A percentile compares a stretch with the other conserved stretches of the same genome.
Conservation (phyloP, 2,113 vertebrate genomes). For the Mesoclemmys tuberculata region DNA sequence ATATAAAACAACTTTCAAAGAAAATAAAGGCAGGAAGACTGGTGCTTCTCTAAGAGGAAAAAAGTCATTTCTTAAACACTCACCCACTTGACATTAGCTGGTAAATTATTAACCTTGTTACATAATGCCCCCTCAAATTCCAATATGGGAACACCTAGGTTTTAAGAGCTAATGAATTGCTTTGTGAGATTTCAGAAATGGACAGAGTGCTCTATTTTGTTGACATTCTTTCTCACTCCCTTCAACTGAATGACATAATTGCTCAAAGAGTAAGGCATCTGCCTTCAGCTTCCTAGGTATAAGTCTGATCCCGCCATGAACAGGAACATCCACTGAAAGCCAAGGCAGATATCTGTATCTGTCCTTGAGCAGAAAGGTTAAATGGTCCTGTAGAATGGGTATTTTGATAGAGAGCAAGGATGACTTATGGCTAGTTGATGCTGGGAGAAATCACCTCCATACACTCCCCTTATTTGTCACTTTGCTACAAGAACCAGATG, state of each 20-base stretch:
- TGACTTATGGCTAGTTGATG: not conserved
- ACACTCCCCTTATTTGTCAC: not conserved
- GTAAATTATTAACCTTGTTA: not conserved
- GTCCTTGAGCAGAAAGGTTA: not conserved
- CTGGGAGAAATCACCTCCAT: not conserved
- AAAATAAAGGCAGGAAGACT: not conserved
- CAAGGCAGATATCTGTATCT: not conserved
- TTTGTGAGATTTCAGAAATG: not conserved
- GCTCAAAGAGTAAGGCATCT: not conserved
- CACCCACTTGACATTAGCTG: not conserved
- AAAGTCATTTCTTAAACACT: not conserved
- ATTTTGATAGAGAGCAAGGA: too few relatives aligned
- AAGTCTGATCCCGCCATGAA: not conserved
- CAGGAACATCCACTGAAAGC: not conserved
- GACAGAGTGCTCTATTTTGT: not conserved
- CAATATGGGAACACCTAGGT: not conserved
- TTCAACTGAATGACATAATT: not conserved
- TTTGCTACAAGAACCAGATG: not conserved
- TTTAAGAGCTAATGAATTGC: not conserved
- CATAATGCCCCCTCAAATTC: not conserved
- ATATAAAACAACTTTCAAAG: not conserved
- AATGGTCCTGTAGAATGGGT: not conserved
- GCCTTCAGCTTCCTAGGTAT: not conserved
- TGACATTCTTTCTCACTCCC: not conserved
- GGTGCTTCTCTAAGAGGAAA: not conserved